phyloP scores from a whole-genome alignment of 2,888 invertebrate species.

The Dicyrtomina minuta region DNA sequence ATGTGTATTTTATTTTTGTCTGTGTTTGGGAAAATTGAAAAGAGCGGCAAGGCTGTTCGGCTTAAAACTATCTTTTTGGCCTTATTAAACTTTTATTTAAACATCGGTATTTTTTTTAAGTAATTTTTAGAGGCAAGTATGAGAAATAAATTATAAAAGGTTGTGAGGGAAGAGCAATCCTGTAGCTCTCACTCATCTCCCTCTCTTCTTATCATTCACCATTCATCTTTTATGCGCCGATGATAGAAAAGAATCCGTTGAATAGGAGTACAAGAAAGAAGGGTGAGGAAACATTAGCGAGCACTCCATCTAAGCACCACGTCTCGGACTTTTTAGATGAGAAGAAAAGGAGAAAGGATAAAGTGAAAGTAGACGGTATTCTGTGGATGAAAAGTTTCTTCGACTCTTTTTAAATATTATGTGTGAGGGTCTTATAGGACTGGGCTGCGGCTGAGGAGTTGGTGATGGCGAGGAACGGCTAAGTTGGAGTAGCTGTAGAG shows the following conservation, averaged over 20 bases:
- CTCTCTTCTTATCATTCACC: slow-evolving; percentile 15
- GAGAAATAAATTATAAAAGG: slow-evolving; percentile 8
- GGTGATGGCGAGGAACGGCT: too few species aligned
- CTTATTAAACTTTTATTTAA: neutral
- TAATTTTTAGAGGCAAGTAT: neutral
- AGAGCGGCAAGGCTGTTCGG: too few species aligned
- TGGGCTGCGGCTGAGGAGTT: too few species aligned
- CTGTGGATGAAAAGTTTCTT: slow-evolving; percentile 2
- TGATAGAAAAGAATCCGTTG: slow-evolving; percentile 23
- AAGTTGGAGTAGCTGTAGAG: too few species aligned
- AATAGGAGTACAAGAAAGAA: slow-evolving; percentile 6
- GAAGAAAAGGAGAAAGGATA: neutral
- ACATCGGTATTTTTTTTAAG: neutral
- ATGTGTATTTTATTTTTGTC: too few species aligned
- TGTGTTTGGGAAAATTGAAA: too few species aligned
- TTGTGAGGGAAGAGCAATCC: slow-evolving; percentile 1
- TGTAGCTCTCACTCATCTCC: neutral
- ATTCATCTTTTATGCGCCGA: slow-evolving; percentile 23
- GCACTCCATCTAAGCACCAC: slow-evolving; percentile 1
- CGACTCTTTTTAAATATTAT: neutral
- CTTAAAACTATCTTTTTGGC: too few species aligned
- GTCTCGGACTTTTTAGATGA: neutral
- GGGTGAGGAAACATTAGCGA: slow-evolving; percentile 5
- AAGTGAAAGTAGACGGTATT: neutral
- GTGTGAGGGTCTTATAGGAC: too few species aligned